phyloP scores from a whole-genome alignment of 2,888 invertebrate genomes.

The Sinotaia quadrata region DNA sequence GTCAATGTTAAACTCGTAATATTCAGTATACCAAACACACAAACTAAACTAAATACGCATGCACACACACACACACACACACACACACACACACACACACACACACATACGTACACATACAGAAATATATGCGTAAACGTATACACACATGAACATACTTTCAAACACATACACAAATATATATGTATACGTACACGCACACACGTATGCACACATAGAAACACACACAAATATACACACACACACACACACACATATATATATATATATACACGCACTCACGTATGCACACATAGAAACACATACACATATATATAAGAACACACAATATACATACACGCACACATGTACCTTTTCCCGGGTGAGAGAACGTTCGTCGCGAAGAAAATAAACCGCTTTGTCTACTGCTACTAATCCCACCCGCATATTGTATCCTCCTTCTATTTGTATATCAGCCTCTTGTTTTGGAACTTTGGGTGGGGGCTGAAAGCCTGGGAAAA shows the following conservation, averaged over 20 bases:
- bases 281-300: background rate
- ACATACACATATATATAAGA: background rate
- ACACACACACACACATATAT: slow-evolving; percentile 8
- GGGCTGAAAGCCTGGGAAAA: background rate
- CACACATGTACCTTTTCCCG: slow-evolving; percentile 41
- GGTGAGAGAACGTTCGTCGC: slow-evolving; percentile 43
- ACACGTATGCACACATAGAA: slow-evolving; percentile 14
- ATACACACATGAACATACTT: slow-evolving; percentile 9
- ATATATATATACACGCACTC: slow-evolving; percentile 1
- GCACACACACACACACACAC: slow-evolving; percentile 9
- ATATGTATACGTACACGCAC: background rate
- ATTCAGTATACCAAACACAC: no score
- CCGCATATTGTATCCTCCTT: slow-evolving; percentile 38
- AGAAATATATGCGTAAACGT: background rate
- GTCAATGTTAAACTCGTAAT: no score
- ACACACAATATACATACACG: background rate
- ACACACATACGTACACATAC: slow-evolving; percentile 2
- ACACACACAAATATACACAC: slow-evolving; percentile 17
- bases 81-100: slow-evolving; percentile 2
- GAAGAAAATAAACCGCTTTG: slow-evolving; percentile 49
- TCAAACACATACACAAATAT: background rate
- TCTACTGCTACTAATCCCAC: slow-evolving; percentile 55
- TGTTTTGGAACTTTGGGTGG: slow-evolving; percentile 35
- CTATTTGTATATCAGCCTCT: slow-evolving; percentile 31
- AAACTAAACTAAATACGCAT: background rate